phyloP scores from a whole-genome alignment of 2,888 invertebrate species.

The Xanthorhoe designata region DNA sequence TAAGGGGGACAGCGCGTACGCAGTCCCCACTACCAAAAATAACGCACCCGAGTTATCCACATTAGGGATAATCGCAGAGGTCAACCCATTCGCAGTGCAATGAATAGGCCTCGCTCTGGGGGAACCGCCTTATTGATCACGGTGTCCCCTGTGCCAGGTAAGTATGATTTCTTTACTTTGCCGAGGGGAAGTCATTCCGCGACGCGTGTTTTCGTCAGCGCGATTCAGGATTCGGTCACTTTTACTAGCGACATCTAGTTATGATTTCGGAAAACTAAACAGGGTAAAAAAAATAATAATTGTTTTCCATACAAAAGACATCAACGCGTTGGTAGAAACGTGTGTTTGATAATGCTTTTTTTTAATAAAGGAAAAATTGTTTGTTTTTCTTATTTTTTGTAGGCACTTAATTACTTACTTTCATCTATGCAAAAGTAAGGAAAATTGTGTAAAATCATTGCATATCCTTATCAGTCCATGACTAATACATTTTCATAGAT shows the following conservation, averaged over 20 bases:
- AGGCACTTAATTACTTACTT: no score
- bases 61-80: slow-evolving; percentile 31
- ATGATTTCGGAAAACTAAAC: background rate
- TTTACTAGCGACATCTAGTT: slow-evolving; percentile 27
- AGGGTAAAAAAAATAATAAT: background rate
- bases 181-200: background rate
- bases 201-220: slow-evolving; percentile 29
- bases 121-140: slow-evolving; percentile 32
- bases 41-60: slow-evolving; percentile 30
- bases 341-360: background rate
- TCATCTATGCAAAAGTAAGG: no score
- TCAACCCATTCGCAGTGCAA: slow-evolving; percentile 23
- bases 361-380: background rate
- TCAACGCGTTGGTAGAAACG: slow-evolving; percentile 1
- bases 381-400: background rate
- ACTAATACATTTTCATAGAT: no score
- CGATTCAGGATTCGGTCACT: slow-evolving; percentile 16
- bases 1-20: slow-evolving; percentile 29
- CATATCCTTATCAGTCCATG: no score
- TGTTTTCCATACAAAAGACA: slow-evolving; percentile 16
- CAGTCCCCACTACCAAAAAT: slow-evolving; percentile 29
- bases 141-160: slow-evolving; percentile 35
- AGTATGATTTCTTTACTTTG: slow-evolving; percentile 11
- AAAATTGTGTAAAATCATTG: background rate
- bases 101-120: slow-evolving; percentile 26